phyloP scores from a whole-genome alignment of 1,140 invertebrate species.

The Leptopilina clavipes region DNA sequence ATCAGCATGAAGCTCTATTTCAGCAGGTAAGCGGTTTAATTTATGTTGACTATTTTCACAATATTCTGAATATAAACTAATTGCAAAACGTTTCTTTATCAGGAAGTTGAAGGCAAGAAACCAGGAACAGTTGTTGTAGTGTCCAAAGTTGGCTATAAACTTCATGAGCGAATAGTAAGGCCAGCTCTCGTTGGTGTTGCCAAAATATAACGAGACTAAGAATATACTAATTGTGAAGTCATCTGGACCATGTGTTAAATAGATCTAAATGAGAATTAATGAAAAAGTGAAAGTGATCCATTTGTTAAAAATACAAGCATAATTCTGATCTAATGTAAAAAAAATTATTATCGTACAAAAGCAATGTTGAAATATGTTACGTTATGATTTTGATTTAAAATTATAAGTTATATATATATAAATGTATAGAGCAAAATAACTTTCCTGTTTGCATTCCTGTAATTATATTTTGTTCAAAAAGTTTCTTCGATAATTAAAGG shows the following conservation, averaged over 20 bases:
- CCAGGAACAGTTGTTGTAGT: constrained; percentile 92
- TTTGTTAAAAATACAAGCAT: background rate
- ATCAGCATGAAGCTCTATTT: constrained; percentile 96
- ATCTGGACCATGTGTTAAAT: no score
- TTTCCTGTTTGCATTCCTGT: background rate
- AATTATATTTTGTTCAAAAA: background rate
- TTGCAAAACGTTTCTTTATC: constrained; percentile 65
- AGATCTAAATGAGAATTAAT: background rate
- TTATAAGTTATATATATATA: constrained; percentile 4
- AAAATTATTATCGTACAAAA: background rate
- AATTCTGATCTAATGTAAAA: constrained; percentile 10
- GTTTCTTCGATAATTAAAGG: background rate
- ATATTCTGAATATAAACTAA: background rate
- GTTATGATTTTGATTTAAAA: background rate
- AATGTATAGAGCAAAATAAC: background rate
- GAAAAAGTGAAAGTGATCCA: background rate
- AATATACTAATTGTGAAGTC: background rate
- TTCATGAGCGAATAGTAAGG: constrained; percentile 93
- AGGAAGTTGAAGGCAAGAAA: constrained; percentile 86
- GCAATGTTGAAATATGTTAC: background rate
- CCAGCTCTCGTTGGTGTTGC: constrained; percentile 98
- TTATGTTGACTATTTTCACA: background rate
- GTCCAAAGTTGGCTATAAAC: constrained; percentile 96
- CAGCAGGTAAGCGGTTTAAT: constrained; percentile 81
- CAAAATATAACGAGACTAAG: constrained; percentile 74